Evolutionary conservation across 2,888 invertebrate species (phyloP).

Genomic region (Anoncus sp.): DNA sequence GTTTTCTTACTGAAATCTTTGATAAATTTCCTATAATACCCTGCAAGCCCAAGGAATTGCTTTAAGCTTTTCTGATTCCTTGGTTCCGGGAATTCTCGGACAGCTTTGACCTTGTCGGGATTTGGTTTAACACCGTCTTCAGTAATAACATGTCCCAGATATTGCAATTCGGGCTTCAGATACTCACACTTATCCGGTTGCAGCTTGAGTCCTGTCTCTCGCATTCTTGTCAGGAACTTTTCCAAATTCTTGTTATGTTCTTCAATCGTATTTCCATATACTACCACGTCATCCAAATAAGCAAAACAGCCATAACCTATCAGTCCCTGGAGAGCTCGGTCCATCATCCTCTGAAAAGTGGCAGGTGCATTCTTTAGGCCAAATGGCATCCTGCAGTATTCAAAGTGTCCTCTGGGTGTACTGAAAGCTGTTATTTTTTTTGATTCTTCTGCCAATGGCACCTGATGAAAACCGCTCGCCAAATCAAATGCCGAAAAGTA

Average conservation of each 20-base stretch:
- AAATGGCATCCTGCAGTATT: constrained; percentile 47
- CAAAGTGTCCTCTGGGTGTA: constrained; percentile 46
- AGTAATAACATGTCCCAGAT: constrained; percentile 63
- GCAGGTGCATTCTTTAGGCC: constrained; percentile 49
- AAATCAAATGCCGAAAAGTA: constrained; percentile 70
- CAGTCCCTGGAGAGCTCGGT: constrained; percentile 42
- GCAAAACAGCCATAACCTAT: constrained; percentile 47
- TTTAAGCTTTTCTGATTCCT: constrained; percentile 63
- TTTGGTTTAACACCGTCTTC: constrained; percentile 64
- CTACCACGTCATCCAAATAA: constrained; percentile 60
- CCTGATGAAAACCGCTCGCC: constrained; percentile 69
- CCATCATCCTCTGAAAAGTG: constrained; percentile 54
- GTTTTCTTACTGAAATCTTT: constrained; percentile 57
- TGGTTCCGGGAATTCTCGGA: constrained; percentile 62
- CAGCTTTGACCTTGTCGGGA: constrained; percentile 59
- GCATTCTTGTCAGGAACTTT: constrained; percentile 46
- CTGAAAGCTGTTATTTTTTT: constrained; percentile 44
- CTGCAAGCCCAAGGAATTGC: constrained; percentile 65
- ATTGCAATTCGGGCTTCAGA: constrained; percentile 51
- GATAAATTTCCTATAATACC: constrained; percentile 68
- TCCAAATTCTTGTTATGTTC: constrained; percentile 34
- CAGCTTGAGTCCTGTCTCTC: constrained; percentile 43
- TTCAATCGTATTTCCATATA: constrained; percentile 47
- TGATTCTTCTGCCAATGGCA: constrained; percentile 52
- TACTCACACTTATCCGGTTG: constrained; percentile 61